phyloP scores from a whole-genome alignment of 92 coral and sea anemone species.

The Nematostella vectensis region DNA sequence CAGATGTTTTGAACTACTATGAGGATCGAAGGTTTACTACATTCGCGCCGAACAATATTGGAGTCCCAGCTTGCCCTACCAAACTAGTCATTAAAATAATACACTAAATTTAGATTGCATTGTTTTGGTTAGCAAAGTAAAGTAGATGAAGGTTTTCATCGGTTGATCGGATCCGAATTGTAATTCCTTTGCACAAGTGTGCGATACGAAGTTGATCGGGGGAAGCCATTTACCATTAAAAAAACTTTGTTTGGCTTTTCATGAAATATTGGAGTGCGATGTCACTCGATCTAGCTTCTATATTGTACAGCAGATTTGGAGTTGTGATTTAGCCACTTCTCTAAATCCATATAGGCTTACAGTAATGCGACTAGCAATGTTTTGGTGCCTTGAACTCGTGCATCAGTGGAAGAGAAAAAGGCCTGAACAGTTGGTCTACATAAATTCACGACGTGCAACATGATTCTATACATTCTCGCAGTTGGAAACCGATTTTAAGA shows the following conservation, averaged over 20 bases:
- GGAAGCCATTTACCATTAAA: neutral
- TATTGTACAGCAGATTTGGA: too few species aligned
- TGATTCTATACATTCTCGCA: neutral
- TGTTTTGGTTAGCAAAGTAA: neutral
- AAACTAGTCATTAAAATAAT: too few species aligned
- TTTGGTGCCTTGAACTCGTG: neutral
- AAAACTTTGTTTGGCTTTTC: slow-evolving; percentile 3
- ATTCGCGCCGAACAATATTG: too few species aligned
- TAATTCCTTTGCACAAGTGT: neutral
- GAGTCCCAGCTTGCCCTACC: too few species aligned
- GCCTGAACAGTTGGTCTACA: too few species aligned
- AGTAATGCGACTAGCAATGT: neutral
- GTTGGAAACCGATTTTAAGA: neutral
- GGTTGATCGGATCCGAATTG: neutral
- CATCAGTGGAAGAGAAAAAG: too few species aligned
- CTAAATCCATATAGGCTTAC: too few species aligned
- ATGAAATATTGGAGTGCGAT: slow-evolving; percentile 10
- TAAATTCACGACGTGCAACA: neutral
- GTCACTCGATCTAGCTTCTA: slow-evolving; percentile 16
- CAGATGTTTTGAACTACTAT: slow-evolving; percentile 19
- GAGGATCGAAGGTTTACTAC: too few species aligned
- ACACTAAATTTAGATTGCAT: neutral
- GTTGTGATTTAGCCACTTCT: too few species aligned
- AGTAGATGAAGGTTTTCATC: neutral
- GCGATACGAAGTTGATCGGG: too few species aligned